Evolutionary conservation across 2,113 vertebrate genomes (phyloP).

Genomic region (Ploceus nigricollis): DNA sequence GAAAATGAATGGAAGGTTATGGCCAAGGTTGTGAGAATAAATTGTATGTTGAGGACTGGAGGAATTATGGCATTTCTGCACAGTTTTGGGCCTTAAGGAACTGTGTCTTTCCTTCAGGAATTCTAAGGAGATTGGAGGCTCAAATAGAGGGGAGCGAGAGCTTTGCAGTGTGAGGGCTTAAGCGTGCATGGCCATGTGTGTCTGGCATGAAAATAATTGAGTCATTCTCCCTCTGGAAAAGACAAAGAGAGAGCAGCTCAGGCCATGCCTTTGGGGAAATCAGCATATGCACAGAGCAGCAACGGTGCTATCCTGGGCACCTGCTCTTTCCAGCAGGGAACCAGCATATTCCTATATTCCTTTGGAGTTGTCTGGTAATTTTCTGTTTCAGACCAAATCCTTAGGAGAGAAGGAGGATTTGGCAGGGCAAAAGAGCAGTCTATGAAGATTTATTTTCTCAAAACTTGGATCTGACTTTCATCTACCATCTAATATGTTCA

Average conservation of each 20-base stretch:
- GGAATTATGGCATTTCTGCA: neutral
- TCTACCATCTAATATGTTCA: neutral
- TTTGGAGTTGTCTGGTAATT: neutral
- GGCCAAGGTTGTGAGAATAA: neutral
- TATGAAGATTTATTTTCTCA: neutral
- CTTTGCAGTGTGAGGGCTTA: neutral
- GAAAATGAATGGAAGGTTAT: neutral
- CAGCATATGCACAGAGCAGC: neutral
- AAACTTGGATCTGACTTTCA: neutral
- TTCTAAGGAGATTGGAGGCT: neutral
- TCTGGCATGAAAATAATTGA: slow-evolving; percentile 3
- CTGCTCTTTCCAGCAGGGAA: neutral
- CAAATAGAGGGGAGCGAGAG: neutral
- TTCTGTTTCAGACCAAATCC: neutral
- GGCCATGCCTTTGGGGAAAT: slow-evolving; percentile 29
- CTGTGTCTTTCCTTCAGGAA: neutral
- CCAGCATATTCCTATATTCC: neutral
- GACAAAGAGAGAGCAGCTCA: neutral
- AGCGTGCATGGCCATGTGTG: rapidly evolving
- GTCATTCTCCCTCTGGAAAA: neutral
- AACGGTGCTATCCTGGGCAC: neutral
- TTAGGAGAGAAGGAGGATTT: neutral
- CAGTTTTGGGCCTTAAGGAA: neutral
- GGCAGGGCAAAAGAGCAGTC: neutral
- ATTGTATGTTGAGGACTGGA: neutral